Base-by-base conservation (phyloP, 2,797 vertebrate species). In the Astyanax mexicanus region DNA sequence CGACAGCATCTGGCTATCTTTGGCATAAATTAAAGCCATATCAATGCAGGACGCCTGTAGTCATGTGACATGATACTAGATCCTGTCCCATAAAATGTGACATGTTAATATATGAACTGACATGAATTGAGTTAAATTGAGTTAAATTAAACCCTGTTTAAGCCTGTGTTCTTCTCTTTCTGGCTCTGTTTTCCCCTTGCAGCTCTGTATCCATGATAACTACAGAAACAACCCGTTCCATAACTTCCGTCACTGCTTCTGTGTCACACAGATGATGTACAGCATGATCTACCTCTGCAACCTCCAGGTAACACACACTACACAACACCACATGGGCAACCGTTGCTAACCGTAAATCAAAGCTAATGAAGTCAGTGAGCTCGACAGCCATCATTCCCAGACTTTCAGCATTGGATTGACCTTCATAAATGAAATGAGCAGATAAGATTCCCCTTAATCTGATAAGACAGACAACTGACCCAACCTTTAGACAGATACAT, bases 221-320 rank as follows among this genome's bases (percentile, higher is more conserved):
- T 98, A 98, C 92, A 92, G 95, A 19, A 94, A 93, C 85, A 98
- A 98, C 79, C 94, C 97, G 5, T 98, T 98, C 86, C 97, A 98
- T 86, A 98, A 98, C 87, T 98, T 98, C 87, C 95, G 96, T 25
- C 97, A 98, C 86, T 97, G 96, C 84, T 98, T 98, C 92, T 98
- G 97, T 0, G 97, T 98, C 76, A 91, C 96, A 3, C 97, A 98
- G 93, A 98, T 98, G 97, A 98, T 98, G 96, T 98, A 98, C 91
- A 96, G 97, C 86, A 97, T 98, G 95, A 92, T 98, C 86, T 95
- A 94, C 0, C 95, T 97, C 85, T 98, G 97, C 86, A 89, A 81
- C 75, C 93, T 98, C n/a, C 81, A 74, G 81, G 74, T 85, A 76
- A 68, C 35, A 45, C 58, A 32, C 58, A 32, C 27, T 37, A 32